Evolutionary conservation across 1,140 invertebrate species (phyloP).

Genomic region (Panulirus ornatus): DNA sequence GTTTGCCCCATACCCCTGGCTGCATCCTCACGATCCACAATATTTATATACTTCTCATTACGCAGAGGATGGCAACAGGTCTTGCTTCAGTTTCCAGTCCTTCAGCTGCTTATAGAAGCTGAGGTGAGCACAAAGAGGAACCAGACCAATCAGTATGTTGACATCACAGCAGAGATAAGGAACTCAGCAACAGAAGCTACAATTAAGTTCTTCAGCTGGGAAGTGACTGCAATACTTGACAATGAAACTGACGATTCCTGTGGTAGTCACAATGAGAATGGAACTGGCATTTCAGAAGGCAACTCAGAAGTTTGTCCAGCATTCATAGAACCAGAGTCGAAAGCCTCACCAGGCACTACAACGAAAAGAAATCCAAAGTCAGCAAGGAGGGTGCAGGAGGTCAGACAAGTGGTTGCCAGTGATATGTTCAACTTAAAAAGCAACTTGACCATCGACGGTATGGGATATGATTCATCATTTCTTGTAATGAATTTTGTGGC

Average conservation of each 20-base stretch:
- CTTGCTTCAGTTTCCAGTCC: background rate
- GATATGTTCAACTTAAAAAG: background rate
- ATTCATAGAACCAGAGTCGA: background rate
- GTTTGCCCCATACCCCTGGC: too few species aligned
- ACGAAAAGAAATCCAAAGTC: background rate
- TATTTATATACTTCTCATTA: too few species aligned
- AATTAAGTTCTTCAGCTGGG: background rate
- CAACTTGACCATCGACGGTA: background rate
- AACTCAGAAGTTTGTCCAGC: background rate
- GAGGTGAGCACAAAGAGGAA: background rate
- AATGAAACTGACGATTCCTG: background rate
- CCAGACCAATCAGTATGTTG: background rate
- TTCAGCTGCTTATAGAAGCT: background rate
- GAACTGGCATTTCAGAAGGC: background rate
- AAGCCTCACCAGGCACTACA: background rate
- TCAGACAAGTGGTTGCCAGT: background rate
- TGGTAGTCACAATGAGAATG: background rate
- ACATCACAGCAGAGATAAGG: background rate
- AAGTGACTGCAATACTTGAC: background rate
- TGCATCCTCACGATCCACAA: too few species aligned
- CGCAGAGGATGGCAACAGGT: background rate
- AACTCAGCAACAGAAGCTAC: background rate
- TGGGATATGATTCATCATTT: too few species aligned
- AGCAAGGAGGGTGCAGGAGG: background rate
- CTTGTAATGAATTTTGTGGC: too few species aligned